Conservation (phyloP, 2,888 invertebrate species). For the Chrysolina haemoptera region DNA sequence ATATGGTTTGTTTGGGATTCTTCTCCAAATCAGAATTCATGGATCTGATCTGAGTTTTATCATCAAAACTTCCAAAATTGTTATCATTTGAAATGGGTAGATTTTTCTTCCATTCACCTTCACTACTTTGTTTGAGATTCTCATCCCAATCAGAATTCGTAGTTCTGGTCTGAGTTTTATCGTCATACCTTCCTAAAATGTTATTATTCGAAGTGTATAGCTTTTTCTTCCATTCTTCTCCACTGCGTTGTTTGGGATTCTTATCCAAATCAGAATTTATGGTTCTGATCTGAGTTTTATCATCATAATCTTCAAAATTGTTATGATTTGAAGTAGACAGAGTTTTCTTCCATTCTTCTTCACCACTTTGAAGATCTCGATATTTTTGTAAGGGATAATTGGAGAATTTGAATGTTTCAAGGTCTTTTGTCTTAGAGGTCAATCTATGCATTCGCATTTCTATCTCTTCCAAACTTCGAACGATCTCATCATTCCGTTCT, state of each 20-base stretch:
- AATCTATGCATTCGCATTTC: constrained; percentile 1
- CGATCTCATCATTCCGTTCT: constrained; percentile 8
- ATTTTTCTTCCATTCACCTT: not conserved
- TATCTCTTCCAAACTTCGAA: constrained; percentile 13
- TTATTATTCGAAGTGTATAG: not conserved
- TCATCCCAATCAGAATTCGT: not conserved
- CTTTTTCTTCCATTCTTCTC: too few species aligned
- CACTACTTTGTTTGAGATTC: not conserved
- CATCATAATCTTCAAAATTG: not conserved
- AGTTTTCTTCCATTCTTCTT: not conserved
- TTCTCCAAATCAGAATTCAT: not conserved
- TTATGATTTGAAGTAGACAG: not conserved
- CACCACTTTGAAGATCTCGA: constrained; percentile 4
- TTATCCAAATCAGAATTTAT: not conserved
- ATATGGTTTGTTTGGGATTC: not conserved
- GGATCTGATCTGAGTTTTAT: not conserved
- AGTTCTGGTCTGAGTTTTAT: not conserved
- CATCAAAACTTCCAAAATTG: not conserved
- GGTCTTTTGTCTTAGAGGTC: not conserved
- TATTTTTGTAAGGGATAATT: not conserved
- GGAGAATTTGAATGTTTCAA: not conserved
- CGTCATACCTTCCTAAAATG: not conserved
- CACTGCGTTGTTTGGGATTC: not conserved
- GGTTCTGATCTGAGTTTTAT: not conserved
- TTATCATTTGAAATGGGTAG: not conserved